Evolutionary conservation across 2,797 vertebrate genomes (phyloP), one percentile per base, ranked within the genome.

Genomic region (Odontamblyopus rebecca): DNA sequence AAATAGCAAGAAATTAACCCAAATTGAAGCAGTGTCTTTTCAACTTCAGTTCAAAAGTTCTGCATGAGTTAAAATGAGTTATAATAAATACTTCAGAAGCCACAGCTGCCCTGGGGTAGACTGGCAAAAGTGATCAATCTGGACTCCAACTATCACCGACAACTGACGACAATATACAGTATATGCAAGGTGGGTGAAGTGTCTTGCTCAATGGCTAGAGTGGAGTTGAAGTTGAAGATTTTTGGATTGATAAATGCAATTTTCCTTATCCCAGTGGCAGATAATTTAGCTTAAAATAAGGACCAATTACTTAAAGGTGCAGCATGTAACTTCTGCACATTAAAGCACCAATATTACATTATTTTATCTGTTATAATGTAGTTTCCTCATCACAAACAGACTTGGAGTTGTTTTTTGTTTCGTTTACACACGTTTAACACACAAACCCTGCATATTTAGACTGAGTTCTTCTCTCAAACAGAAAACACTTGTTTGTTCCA

Each of bases 1-100:
- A 82, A 67, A 79, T 80, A 74, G 41, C 56, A 84, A 65, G 60
- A 78, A 89, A 82, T 75, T 12, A 76, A 80, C 77, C 78, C 77
- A 72, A 68, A 79, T 30, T 68, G 73, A 89, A 90, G 85, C 89
- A 87, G 89, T 84, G 82, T 83, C 82, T 79, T 77, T 81, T 75
- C 71, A 56, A 30, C 72, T 68, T 38, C 53, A 70, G n/a, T 9
- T 71, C 51, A 69, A 66, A 60, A 6, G 1, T 1, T 60, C 57
- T 30, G 6, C 57, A 30, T 13, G 57, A 30, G 57, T 30, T 60
- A 18, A 60, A 60, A 60, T 60, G 27, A 7, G 27, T 16, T 2
- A 54, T 6, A 15, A 13, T 12, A 35, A 35, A 7, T 35, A 35
- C 7, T 35, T 1, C 9, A 44, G 41, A 3, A 41, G 38, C 38